A percentile compares a stretch with the other conserved stretches of the same genome.
Evolutionary conservation across 2,113 vertebrate genomes (phyloP).

Genomic region (Phalacrocorax aristotelis): DNA sequence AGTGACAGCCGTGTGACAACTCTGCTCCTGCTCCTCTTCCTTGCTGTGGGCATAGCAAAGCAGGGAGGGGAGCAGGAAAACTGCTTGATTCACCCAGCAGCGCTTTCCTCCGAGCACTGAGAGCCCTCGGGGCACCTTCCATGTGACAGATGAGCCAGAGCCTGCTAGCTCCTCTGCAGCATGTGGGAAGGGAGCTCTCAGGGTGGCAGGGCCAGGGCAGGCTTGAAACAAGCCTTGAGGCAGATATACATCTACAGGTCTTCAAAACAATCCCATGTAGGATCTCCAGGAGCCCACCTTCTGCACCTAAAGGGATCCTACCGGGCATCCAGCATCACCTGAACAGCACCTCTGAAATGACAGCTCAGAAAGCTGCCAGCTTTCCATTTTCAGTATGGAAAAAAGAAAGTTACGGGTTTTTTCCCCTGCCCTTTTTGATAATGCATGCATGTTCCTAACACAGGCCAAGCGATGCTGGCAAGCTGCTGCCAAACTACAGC

Average conservation of each 20-base stretch:
- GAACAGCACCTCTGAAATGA: not conserved
- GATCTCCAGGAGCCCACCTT: not conserved
- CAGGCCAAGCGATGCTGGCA: rapidly evolving
- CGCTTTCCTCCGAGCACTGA: not conserved
- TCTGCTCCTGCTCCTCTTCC: constrained; percentile 43
- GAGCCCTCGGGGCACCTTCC: not conserved
- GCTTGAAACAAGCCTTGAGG: not conserved
- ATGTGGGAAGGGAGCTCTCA: not conserved
- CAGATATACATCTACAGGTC: not conserved
- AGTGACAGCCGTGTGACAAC: constrained; percentile 20
- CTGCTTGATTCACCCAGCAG: not conserved
- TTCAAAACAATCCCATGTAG: not conserved
- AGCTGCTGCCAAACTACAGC: not conserved
- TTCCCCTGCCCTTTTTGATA: not conserved
- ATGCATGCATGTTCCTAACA: not conserved
- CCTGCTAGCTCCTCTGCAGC: not conserved
- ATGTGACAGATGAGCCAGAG: rapidly evolving
- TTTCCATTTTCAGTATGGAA: not conserved
- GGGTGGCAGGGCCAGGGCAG: not conserved
- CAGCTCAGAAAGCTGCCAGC: not conserved
- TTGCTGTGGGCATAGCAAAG: not conserved
- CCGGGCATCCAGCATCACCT: not conserved
- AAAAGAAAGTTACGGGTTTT: not conserved
- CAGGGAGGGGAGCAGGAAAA: constrained; percentile 5
- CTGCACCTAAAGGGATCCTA: not conserved